phyloP scores from a whole-genome alignment of 2,797 vertebrate genomes.

The Micromesistius poutassou region DNA sequence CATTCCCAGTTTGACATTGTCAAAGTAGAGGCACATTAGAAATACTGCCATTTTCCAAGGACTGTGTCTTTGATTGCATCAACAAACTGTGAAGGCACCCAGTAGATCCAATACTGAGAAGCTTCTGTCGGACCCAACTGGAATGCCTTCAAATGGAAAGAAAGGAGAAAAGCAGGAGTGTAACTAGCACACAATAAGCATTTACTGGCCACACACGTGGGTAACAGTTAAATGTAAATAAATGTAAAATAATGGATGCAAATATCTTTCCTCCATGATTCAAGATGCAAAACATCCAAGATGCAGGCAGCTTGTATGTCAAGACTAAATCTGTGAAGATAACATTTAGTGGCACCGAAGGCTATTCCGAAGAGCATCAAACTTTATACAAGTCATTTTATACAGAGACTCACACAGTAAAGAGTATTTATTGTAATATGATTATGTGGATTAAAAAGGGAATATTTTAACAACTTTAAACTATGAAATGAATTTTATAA shows the following conservation, averaged over 20 bases:
- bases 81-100: slow-evolving; percentile 98
- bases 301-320: neutral
- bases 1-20: slow-evolving; percentile 87
- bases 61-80: slow-evolving; percentile 99
- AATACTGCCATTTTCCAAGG: slow-evolving; percentile 99
- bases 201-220: neutral
- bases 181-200: neutral
- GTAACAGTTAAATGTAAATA: neutral
- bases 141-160: slow-evolving; percentile 81
- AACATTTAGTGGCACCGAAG: neutral
- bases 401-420: neutral
- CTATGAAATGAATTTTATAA: neutral
- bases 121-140: slow-evolving; percentile 99
- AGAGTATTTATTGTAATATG: neutral
- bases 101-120: slow-evolving; percentile 99
- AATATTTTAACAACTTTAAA: neutral
- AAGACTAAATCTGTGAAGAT: neutral
- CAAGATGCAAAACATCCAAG: neutral
- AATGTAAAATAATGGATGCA: neutral
- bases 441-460: neutral
- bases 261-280: neutral
- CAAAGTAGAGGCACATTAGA: slow-evolving; percentile 98
- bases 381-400: neutral
- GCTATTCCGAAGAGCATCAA: neutral
- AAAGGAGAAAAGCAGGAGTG: neutral